phyloP scores from a whole-genome alignment of 2,797 vertebrate genomes.

The Sebastes oblongus region DNA sequence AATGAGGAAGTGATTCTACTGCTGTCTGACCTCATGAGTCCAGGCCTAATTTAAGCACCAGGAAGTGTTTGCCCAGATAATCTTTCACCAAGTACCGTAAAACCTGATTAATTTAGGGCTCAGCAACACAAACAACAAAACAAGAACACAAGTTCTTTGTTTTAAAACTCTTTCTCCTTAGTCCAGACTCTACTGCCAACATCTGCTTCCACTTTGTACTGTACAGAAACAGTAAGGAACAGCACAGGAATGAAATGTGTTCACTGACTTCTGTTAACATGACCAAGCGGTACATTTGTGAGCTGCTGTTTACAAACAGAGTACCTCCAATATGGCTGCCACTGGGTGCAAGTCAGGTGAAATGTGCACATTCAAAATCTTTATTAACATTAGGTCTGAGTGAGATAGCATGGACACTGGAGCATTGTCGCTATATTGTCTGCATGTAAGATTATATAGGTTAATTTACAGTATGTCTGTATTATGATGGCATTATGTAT shows the following conservation, averaged over 20 bases:
- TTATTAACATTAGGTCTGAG: background rate
- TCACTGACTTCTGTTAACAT: too few species aligned
- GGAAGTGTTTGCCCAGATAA: constrained; percentile 6
- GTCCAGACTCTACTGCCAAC: background rate
- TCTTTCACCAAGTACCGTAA: background rate
- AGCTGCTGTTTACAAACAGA: background rate
- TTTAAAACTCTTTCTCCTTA: background rate
- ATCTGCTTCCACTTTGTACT: background rate
- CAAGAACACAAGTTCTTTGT: background rate
- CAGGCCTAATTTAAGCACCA: background rate
- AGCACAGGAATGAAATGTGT: background rate
- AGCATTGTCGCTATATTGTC: background rate
- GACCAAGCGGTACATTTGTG: background rate
- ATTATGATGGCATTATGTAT: background rate
- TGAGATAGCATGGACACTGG: background rate
- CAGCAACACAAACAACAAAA: background rate
- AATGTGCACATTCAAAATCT: background rate
- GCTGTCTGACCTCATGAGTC: background rate
- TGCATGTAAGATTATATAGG: background rate
- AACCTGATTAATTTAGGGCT: background rate
- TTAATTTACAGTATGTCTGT: background rate
- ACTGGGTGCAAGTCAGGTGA: background rate
- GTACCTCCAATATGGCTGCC: background rate
- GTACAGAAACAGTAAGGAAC: background rate
- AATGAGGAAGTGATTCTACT: constrained; percentile 53